Base-by-base conservation (phyloP, 2,113 vertebrate genomes). In the Eupsittula cactorum region DNA sequence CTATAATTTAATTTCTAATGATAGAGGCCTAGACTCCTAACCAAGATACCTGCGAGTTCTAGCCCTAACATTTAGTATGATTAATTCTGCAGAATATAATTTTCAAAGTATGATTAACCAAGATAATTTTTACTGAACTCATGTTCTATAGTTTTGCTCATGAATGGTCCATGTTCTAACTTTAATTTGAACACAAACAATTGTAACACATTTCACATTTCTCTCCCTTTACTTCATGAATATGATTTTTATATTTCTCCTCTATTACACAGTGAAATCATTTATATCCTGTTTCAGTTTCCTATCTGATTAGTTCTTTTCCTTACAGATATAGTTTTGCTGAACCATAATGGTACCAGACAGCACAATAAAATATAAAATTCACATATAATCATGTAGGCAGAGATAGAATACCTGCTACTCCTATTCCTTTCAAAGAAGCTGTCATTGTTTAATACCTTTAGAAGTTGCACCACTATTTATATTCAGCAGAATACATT, bases 281-380 rank as follows among this genome's bases (percentile, higher is more conserved):
- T 96, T 92, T 93, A 94, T 90, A 87, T 44, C 92, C 86, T 75
- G 55, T 84, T 94, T 95, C 83, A 87, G 77, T 85, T 93, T 95
- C 83, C 74, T 91, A 92, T 90, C 90, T 94, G 93, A 90, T 96
- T 96, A 95, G 86, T 86, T 96, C 60, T 95, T 92, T 76, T 91
- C 90, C 95, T 86, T 37, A 59, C 11, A 92, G 90, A 92, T 93
- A 94, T 92, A 86, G 62, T 65, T 93, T 88, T 92, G 86, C 93
- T 92, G 90, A 97, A 79, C 69, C 65, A 78, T 80, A 89, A 92
- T 69, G 31, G 69, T 65, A 88, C 69, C 77, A 96, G 92, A 76
- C 76, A 93, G 88, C 76, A 79, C 81, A 91, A 94, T 78, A 83
- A 94, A 96, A 88, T 86, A 95, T 62, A 91, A 84, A 95, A 93